These are phyloP conservation scores for Leptarthrus brevirostris DNA, from an alignment of 2,888 invertebrate genomes.

Conservation along the genomic window DNA sequence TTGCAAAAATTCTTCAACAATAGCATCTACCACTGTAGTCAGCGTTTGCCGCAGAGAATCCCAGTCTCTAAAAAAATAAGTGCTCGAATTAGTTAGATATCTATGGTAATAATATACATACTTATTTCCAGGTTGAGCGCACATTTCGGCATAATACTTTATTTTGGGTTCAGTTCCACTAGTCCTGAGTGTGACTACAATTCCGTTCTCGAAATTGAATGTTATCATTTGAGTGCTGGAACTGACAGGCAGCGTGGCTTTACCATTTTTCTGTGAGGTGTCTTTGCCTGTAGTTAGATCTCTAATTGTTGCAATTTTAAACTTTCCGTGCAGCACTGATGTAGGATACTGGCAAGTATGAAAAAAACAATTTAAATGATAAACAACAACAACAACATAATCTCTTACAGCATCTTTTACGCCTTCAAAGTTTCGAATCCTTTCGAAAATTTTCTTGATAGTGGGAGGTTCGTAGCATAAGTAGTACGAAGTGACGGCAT, in stretches of 20 bases:
- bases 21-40: conserved; percentile 79
- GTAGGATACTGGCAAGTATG: conserved; percentile 75
- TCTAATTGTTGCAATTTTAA: conserved; percentile 76
- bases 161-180: conserved; percentile 99
- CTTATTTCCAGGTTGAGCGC: conserved; percentile 75
- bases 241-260: conserved; percentile 77
- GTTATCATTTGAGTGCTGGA: conserved; percentile 91
- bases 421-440: conserved; percentile 80
- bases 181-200: conserved; percentile 89
- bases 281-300: conserved; percentile 89
- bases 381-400: conserved; percentile 25
- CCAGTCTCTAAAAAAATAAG: conserved; percentile 74
- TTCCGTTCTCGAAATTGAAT: conserved; percentile 87
- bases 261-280: conserved; percentile 75
- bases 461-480: conserved; percentile 80
- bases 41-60: conserved; percentile 72
- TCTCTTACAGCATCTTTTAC: conserved; percentile 69
- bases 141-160: conserved; percentile 96
- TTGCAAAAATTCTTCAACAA: conserved; percentile 84
- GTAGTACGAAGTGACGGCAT: conserved; percentile 89
- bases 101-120: too few relatives aligned
- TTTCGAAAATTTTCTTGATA: conserved; percentile 82
- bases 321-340: conserved; percentile 73
- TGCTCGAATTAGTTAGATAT: too few relatives aligned
- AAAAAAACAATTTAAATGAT: conserved; percentile 57